These are phyloP conservation scores for Rhabditoides inermis DNA, from an alignment of 2,888 invertebrate species.

Conservation along the genomic window DNA sequence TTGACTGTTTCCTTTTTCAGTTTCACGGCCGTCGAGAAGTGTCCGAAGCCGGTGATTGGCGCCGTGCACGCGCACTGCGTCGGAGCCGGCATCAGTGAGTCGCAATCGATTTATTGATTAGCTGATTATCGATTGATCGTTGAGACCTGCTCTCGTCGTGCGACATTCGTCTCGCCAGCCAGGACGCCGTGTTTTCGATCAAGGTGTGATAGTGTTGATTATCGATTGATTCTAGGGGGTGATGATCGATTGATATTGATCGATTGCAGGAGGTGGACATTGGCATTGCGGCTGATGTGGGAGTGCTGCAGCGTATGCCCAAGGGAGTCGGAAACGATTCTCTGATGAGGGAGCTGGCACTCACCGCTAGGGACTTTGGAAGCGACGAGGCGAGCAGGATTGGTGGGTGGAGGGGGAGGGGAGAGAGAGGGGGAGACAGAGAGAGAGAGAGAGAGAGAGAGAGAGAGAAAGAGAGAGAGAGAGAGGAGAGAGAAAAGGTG, in stretches of 20 bases:
- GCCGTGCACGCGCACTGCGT: slow-evolving; percentile 81
- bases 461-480: too few relatives aligned
- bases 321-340: slow-evolving; percentile 80
- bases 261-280: slow-evolving; percentile 61
- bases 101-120: too few relatives aligned
- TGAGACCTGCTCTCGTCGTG: slow-evolving; percentile 78
- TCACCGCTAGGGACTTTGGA: slow-evolving; percentile 72
- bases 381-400: slow-evolving; percentile 56
- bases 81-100: slow-evolving; percentile 82
- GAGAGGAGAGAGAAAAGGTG: too few relatives aligned
- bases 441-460: too few relatives aligned
- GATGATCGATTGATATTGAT: too few relatives aligned
- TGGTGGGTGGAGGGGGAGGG: too few relatives aligned
- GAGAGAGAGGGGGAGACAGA: too few relatives aligned
- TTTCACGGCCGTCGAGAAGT: slow-evolving; percentile 55
- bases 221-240: too few relatives aligned
- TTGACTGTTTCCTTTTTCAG: too few relatives aligned
- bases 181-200: slow-evolving; percentile 82
- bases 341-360: slow-evolving; percentile 75
- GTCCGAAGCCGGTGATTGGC: slow-evolving; percentile 80
- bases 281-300: slow-evolving; percentile 91
- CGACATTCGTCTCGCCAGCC: slow-evolving; percentile 81
- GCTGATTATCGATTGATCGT: too few relatives aligned
- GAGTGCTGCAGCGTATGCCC: slow-evolving; percentile 81
- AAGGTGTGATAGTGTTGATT: too few relatives aligned